Evolutionary conservation across 2,888 invertebrate genomes (phyloP), one percentile per base, ranked within the genome.

Genomic region (Agrypnus murinus): DNA sequence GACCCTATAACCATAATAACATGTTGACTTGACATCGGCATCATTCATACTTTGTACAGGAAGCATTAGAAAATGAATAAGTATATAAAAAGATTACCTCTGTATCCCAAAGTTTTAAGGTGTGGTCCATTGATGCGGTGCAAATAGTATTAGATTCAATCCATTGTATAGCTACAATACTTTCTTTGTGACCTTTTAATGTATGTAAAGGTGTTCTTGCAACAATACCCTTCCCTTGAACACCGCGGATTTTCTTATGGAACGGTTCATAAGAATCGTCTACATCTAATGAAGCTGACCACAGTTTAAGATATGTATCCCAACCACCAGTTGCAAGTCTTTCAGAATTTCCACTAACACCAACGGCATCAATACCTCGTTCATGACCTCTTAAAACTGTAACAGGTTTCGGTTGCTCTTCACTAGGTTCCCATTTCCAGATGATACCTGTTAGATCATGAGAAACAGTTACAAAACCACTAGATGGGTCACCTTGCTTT

Each of bases 121-220:
- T 94, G 83, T 99, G 98, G 87, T 99, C 99, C 97, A 97, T 97
- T 0, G 98, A 96, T 62, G 93, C 91, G 0, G 97, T 96, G 7
- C 95, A 88, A 1, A 98, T 87, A 73, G 94, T 93, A 75, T 90
- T 88, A 66, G 88, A 88, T 77, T 94, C 92, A 78, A 93, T 90
- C 98, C 98, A 99, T 64, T 92, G 89, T 0, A 95, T 90, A 0
- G 92, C 91, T 0, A 95, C 95, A 14, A 99, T 91, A 10, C 93
- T 94, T 85, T 99, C 99, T 73, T 93, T 92, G 83, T 99, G 99
- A 0, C 98, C 98, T 84, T 94, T 93, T 73, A 99, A 86, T 1
- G 98, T 97, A 81, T 94, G 88, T 75, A 95, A 84, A 0, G 99
- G 97, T 19, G 92, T 91, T 92, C 95, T 80, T 0, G 83, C 81